These are phyloP conservation scores for Dendrolimus kikuchii DNA, from an alignment of 1,140 invertebrate species.

Conservation along the genomic window DNA sequence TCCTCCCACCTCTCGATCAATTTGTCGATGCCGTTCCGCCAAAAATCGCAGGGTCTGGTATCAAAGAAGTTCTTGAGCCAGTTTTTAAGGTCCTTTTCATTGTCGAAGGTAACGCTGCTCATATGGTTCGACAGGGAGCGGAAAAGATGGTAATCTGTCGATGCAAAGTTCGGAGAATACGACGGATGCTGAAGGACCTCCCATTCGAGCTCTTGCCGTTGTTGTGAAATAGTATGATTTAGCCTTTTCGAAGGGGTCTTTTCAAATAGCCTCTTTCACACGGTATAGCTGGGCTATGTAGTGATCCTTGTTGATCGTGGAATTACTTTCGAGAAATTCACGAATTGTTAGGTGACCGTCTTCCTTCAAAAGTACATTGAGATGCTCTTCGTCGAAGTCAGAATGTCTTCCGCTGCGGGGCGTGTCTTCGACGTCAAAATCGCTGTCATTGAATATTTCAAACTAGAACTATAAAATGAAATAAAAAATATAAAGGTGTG, in stretches of 20 bases:
- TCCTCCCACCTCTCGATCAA: constrained; percentile 1
- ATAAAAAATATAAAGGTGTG: no score
- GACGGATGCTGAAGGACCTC: constrained; percentile 5
- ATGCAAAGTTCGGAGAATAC: background rate
- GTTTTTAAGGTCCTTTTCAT: constrained; percentile 5
- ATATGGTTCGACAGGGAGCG: background rate
- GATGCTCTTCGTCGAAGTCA: no score
- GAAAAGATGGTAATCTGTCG: constrained; percentile 3
- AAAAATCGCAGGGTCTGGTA: constrained; percentile 4
- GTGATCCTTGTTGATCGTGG: constrained; percentile 5
- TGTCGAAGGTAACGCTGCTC: constrained; percentile 3
- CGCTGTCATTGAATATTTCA: no score
- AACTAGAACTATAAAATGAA: no score
- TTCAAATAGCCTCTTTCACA: constrained; percentile 6
- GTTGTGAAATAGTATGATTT: background rate
- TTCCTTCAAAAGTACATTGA: no score
- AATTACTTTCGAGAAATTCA: constrained; percentile 6
- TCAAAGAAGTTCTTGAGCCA: constrained; percentile 8
- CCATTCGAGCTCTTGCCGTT: constrained; percentile 1
- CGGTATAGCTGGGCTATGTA: constrained; percentile 4
- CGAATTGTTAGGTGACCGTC: no score
- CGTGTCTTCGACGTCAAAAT: no score
- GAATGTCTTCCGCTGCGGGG: no score
- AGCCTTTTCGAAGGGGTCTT: no score
- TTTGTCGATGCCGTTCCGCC: constrained; percentile 4